These are phyloP conservation scores for Ctenoplectra terminalis DNA, from an alignment of 1,140 invertebrate species.

Conservation along the genomic window DNA sequence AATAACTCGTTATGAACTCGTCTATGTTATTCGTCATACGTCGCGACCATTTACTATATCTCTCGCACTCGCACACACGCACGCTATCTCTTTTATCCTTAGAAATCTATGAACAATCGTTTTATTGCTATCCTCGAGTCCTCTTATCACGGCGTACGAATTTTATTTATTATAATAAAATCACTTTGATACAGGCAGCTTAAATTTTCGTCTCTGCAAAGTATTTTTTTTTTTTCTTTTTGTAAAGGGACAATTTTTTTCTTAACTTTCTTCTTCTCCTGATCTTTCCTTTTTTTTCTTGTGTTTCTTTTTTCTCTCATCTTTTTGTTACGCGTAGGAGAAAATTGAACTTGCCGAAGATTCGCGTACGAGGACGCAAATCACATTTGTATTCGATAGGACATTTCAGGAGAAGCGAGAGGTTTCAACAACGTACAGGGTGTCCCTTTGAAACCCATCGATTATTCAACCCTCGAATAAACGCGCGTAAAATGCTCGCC, in stretches of 20 bases:
- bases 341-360: slow-evolving; percentile 9
- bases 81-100: neutral
- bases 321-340: neutral
- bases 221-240: neutral
- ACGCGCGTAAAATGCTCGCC: neutral
- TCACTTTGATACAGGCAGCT: slow-evolving; percentile 20
- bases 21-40: slow-evolving; percentile 24
- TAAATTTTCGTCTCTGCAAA: slow-evolving; percentile 1
- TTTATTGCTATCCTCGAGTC: slow-evolving; percentile 38
- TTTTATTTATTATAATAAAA: slow-evolving; percentile 24
- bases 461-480: neutral
- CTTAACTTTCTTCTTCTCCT: neutral
- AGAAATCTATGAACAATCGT: slow-evolving; percentile 45
- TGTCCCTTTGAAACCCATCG: neutral
- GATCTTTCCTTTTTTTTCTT: too few relatives aligned
- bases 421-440: slow-evolving; percentile 14
- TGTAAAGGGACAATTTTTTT: neutral
- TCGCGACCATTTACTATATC: neutral
- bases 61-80: neutral
- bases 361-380: slow-evolving; percentile 19
- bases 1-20: slow-evolving; percentile 38
- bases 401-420: slow-evolving; percentile 19
- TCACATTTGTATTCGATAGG: slow-evolving; percentile 12
- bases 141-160: slow-evolving; percentile 11
- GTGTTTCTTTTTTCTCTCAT: neutral